These are phyloP conservation scores for Cetoscarus ocellatus DNA, from an alignment of 2,797 vertebrate species.

Conservation along the genomic window DNA sequence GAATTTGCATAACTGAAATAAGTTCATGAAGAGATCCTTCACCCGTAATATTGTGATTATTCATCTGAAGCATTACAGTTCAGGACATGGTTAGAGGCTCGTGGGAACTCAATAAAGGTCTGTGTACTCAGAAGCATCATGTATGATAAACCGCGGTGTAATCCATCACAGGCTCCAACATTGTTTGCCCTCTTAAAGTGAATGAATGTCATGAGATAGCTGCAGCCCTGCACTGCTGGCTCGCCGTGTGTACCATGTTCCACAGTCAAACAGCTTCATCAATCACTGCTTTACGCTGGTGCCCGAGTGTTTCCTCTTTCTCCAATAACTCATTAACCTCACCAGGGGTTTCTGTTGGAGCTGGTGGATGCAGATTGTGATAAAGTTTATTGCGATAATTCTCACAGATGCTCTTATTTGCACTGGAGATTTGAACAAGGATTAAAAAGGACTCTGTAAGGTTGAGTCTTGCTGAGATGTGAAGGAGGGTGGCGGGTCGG, in stretches of 20 bases:
- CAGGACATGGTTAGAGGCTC: conserved; percentile 9
- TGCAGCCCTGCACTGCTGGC: conserved; percentile 41
- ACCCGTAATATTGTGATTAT: conserved; percentile 21
- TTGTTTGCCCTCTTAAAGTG: conserved; percentile 71
- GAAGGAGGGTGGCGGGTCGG: not conserved
- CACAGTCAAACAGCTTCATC: conserved; percentile 68
- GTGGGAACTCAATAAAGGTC: conserved; percentile 61
- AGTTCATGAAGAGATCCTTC: not conserved
- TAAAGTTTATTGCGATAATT: conserved; percentile 24
- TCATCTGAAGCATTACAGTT: conserved; percentile 7
- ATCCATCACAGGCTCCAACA: conserved; percentile 67
- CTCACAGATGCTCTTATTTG: conserved; percentile 14
- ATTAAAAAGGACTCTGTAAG: not conserved
- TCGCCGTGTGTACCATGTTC: conserved; percentile 53
- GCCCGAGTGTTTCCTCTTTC: conserved; percentile 81
- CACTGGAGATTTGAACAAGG: conserved; percentile 14
- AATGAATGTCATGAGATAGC: conserved; percentile 69
- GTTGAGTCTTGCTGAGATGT: not conserved
- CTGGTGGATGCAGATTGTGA: conserved; percentile 28
- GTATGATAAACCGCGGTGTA: conserved; percentile 52
- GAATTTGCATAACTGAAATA: not conserved
- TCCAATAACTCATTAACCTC: conserved; percentile 82
- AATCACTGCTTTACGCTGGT: conserved; percentile 68
- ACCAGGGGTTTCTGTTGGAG: conserved; percentile 46
- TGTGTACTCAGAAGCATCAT: conserved; percentile 23